Evolutionary conservation across 53 echinoderm and acorn worm species (phyloP).

Genomic region (Echinarachnius parma): DNA sequence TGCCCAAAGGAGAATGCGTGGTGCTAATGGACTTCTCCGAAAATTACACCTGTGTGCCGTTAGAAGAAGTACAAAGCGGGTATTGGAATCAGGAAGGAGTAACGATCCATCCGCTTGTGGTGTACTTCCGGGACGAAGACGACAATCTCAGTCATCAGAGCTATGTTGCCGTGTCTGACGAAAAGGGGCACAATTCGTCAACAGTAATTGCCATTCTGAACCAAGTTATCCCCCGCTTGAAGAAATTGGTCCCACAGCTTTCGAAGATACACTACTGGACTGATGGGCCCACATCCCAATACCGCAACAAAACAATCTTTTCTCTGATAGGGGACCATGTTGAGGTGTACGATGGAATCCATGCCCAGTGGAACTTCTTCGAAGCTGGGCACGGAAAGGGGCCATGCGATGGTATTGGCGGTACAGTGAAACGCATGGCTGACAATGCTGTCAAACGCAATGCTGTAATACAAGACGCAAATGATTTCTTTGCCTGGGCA

Average conservation of each 20-base stretch:
- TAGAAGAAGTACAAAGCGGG: constrained; percentile 61
- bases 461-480: constrained; percentile 56
- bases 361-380: constrained; percentile 55
- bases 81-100: constrained; percentile 24
- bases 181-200: constrained; percentile 19
- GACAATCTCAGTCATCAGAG: constrained; percentile 10
- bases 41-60: constrained; percentile 53
- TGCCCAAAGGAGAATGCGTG: constrained; percentile 33
- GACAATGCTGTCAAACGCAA: constrained; percentile 53
- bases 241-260: constrained; percentile 28
- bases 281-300: constrained; percentile 56
- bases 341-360: constrained; percentile 17
- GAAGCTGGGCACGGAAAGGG: constrained; percentile 61
- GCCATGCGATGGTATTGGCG: constrained; percentile 59
- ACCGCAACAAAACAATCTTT: constrained; percentile 56
- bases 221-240: constrained; percentile 11
- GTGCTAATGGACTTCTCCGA: constrained; percentile 62
- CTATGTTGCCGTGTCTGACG: constrained; percentile 31
- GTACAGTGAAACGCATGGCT: constrained; percentile 53
- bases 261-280: constrained; percentile 54
- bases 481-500: constrained; percentile 60
- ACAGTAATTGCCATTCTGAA: constrained; percentile 32
- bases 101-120: constrained; percentile 29
- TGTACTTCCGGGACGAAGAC: constrained; percentile 7
- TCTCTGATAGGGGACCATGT: constrained; percentile 33